Percentiles rank a stretch among this genome's conserved stretches.
Conservation (phyloP, 1,140 invertebrate genomes). For the Papilio machaon region DNA sequence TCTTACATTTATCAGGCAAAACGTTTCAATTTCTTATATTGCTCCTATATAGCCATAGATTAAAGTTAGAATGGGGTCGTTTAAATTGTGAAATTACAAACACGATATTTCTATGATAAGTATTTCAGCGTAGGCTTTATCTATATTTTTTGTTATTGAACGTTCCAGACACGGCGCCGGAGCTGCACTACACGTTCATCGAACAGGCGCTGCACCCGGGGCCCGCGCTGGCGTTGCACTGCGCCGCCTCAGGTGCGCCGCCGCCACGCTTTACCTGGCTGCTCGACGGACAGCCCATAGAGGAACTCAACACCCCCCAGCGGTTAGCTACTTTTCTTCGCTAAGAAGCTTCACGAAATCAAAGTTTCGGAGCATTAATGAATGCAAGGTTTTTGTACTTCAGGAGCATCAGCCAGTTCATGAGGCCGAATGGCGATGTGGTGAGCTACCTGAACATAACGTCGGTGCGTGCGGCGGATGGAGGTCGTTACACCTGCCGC, state of each 20-base stretch:
- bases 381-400: not conserved
- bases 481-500: slow-evolving; percentile 91
- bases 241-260: slow-evolving; percentile 92
- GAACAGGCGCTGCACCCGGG: slow-evolving; percentile 92
- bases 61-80: not conserved
- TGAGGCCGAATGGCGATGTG: slow-evolving; percentile 90
- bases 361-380: not conserved
- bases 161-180: slow-evolving; percentile 88
- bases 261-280: slow-evolving; percentile 92
- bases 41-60: not conserved
- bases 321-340: slow-evolving; percentile 65
- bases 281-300: slow-evolving; percentile 88
- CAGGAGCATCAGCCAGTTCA: slow-evolving; percentile 84
- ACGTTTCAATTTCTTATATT: not conserved
- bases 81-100: not conserved
- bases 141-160: not conserved
- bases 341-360: not conserved
- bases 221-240: slow-evolving; percentile 90
- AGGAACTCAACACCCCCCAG: slow-evolving; percentile 82
- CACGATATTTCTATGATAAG: not conserved
- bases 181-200: slow-evolving; percentile 91
- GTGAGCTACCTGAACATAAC: slow-evolving; percentile 94
- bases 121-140: not conserved
- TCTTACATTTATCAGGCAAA: not conserved
- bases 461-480: slow-evolving; percentile 89